Conservation (phyloP, 2,888 invertebrate genomes). For the Malthinus seriepunctatus region DNA sequence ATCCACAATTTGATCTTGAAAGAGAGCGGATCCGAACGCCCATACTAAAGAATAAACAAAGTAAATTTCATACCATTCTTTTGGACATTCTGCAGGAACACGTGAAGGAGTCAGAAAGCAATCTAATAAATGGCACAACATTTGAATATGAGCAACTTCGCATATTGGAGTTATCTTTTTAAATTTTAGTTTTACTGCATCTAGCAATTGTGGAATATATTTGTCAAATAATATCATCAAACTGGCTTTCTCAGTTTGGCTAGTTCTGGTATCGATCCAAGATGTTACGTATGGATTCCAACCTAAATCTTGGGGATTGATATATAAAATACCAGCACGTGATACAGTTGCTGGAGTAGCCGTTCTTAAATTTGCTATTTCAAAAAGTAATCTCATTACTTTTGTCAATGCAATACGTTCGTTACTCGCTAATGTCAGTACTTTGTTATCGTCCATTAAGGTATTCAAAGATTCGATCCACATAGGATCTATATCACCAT, state of each 20-base stretch:
- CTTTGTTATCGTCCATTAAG: conserved; percentile 97
- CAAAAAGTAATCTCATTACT: conserved; percentile 89
- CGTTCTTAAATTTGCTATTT: conserved; percentile 85
- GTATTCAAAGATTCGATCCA: conserved; percentile 98
- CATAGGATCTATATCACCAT: conserved; percentile 97
- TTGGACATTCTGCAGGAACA: conserved; percentile 86
- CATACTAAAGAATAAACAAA: conserved; percentile 89
- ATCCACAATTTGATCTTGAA: conserved; percentile 89
- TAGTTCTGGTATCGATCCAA: conserved; percentile 80
- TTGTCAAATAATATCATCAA: conserved; percentile 89
- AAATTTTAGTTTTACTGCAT: conserved; percentile 72
- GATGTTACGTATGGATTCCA: conserved; percentile 93
- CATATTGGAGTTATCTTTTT: conserved; percentile 91
- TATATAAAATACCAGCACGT: conserved; percentile 90
- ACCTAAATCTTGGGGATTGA: conserved; percentile 91
- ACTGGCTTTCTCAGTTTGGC: conserved; percentile 75
- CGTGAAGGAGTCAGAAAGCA: conserved; percentile 79
- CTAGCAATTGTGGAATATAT: conserved; percentile 84
- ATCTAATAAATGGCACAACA: conserved; percentile 85
- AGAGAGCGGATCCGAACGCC: conserved; percentile 92
- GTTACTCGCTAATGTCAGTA: conserved; percentile 90
- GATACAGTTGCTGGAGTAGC: conserved; percentile 97
- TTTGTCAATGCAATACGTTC: conserved; percentile 90
- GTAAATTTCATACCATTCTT: conserved; percentile 93
- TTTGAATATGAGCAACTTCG: conserved; percentile 86